Percentiles rank a stretch among this genome's conserved stretches.
Conservation (phyloP, 64 coral and sea anemone species). For the Stylophora pistillata region DNA sequence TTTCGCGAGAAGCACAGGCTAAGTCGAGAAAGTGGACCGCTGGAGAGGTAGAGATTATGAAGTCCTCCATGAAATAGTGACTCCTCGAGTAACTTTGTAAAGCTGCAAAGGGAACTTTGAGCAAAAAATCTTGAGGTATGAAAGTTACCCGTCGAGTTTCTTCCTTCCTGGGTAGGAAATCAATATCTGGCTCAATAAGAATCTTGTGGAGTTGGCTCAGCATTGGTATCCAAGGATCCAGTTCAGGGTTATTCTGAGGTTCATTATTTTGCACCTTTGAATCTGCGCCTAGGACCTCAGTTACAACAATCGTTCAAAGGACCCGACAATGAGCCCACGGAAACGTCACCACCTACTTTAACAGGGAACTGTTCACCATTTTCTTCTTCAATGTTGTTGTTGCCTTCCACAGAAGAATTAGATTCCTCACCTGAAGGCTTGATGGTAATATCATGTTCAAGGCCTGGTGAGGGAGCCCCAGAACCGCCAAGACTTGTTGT, state of each 20-base stretch:
- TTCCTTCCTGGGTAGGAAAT: neutral
- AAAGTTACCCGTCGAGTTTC: constrained; percentile 21
- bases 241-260: neutral
- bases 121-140: constrained; percentile 47
- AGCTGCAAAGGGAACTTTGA: constrained; percentile 50
- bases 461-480: neutral
- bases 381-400: neutral
- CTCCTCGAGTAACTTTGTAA: neutral
- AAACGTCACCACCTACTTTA: neutral
- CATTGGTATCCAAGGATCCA: constrained; percentile 26
- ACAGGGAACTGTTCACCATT: neutral
- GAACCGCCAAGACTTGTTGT: neutral
- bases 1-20: constrained; percentile 10
- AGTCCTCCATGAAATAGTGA: constrained; percentile 31
- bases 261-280: neutral
- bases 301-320: neutral
- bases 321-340: neutral
- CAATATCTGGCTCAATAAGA: neutral
- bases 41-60: constrained; percentile 35
- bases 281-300: neutral
- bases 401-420: neutral
- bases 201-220: constrained; percentile 8
- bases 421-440: neutral
- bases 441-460: neutral
- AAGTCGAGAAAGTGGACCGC: constrained; percentile 59